Evolutionary conservation across 2,797 vertebrate species (phyloP), one percentile per base, ranked within the genome.

Genomic region (Coreius guichenoti): DNA sequence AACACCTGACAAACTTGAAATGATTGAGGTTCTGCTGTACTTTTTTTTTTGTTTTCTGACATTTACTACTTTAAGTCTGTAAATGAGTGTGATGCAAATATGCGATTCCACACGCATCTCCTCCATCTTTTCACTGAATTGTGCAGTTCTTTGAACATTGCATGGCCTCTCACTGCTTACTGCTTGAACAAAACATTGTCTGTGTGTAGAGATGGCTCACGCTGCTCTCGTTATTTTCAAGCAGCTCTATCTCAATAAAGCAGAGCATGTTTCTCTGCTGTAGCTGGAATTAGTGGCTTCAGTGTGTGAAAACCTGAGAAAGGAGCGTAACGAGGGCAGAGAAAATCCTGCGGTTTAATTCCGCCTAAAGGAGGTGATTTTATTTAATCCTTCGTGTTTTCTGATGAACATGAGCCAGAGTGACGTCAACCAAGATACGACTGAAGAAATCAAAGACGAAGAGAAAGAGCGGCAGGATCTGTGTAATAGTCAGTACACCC

Each of bases 291-390:
- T 63, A 33, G 26, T 8, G n/a, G 11, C 17, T 72, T 45, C 1
- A 12, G 31, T 51, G 45, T 39, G 43, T 76, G 3, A 51, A 75
- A 65, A 68, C 45, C n/a, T 16, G 63, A 14, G 69, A 26, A 54
- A 43, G 5, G 31, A 21, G 39, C 16, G 78, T 78, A 85, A 72
- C 14, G 36, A 63, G 73, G 61, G 4, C 39, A 75, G 26, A 75
- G 58, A 31, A 86, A 80, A 87, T 86, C 86, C 56, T 51, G 65
- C 58, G 8, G 33, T 82, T 85, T 56, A 77, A 86, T 86, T 83
- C 78, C 12, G 51, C 84, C 69, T 49, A 19, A 65, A 58, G 74
- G 67, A 73, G 79, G 36, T 45, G 65, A 36, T 73, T 63, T 49
- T 76, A 6, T 79, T 78, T 84, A 75, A 88, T 86, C 87, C 79